These are phyloP conservation scores for Apeltes quadracus DNA, from an alignment of 2,113 vertebrate species.

Conservation along the genomic window DNA sequence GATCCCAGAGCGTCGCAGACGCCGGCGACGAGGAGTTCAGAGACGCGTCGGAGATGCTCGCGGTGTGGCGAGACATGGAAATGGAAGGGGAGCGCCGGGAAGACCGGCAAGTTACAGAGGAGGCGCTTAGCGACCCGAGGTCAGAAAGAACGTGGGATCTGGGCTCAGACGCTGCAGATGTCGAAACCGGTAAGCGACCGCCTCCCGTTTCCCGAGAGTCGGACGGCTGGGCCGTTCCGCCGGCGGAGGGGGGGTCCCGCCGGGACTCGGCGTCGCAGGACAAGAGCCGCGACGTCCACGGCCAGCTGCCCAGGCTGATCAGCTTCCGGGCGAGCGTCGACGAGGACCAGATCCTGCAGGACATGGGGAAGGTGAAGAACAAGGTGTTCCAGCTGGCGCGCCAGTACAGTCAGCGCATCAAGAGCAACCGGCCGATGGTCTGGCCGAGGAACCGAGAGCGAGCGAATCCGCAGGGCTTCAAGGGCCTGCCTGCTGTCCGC, in stretches of 20 bases:
- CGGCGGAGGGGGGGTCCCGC: conserved; percentile 23
- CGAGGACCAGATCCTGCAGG: conserved; percentile 79
- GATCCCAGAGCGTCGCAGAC: conserved; percentile 28
- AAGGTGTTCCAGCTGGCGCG: conserved; percentile 94
- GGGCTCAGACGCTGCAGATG: conserved; percentile 30
- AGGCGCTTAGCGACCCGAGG: background rate
- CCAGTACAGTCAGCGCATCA: conserved; percentile 96
- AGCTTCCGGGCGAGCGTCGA: conserved; percentile 77
- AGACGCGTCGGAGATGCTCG: conserved; percentile 80
- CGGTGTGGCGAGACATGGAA: conserved; percentile 86
- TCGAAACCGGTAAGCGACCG: conserved; percentile 65
- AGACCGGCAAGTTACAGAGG: conserved; percentile 15
- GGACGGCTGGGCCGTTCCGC: conserved; percentile 59
- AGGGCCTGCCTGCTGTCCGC: conserved; percentile 57
- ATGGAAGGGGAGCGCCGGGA: conserved; percentile 54
- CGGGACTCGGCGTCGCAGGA: conserved; percentile 49
- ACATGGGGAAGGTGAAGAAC: conserved; percentile 84
- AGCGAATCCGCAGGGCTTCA: conserved; percentile 54
- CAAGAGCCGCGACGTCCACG: conserved; percentile 46
- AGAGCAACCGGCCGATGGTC: conserved; percentile 76
- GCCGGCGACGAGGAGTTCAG: conserved; percentile 80
- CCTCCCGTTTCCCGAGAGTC: conserved; percentile 83
- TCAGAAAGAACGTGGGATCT: conserved; percentile 27
- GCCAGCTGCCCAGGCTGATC: conserved; percentile 74
- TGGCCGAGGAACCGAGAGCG: conserved; percentile 55